A percentile compares a stretch with the other conserved stretches of the same genome.
Conservation (phyloP, 2,888 invertebrate species). For the Apamea crenata region DNA sequence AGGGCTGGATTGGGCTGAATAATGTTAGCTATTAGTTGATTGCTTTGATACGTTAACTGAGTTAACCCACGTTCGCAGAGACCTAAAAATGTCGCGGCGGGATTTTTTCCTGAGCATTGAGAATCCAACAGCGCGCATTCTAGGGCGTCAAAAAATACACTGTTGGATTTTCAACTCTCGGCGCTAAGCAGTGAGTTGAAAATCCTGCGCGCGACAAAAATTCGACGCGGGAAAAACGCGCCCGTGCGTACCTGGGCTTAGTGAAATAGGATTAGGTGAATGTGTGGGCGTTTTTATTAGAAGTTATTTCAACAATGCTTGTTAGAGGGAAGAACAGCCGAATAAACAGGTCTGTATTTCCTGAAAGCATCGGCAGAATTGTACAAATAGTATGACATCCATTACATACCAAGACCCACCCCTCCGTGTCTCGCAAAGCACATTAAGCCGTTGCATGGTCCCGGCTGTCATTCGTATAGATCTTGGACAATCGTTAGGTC, state of each 20-base stretch:
- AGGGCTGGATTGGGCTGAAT: slow-evolving; percentile 30
- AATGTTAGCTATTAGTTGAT: slow-evolving; percentile 50
- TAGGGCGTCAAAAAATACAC: too few relatives aligned
- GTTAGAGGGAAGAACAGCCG: background rate
- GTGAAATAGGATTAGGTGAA: slow-evolving; percentile 30
- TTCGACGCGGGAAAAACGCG: background rate
- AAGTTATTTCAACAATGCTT: slow-evolving; percentile 8
- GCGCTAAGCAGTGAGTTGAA: background rate
- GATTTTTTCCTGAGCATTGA: background rate
- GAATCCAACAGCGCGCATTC: too few relatives aligned
- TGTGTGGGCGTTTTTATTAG: slow-evolving; percentile 12
- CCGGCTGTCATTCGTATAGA: background rate
- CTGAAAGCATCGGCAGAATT: background rate
- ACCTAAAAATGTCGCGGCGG: background rate
- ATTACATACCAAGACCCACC: background rate
- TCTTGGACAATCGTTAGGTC: background rate
- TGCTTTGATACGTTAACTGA: slow-evolving; percentile 43
- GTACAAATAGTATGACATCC: background rate
- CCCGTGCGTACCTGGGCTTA: background rate
- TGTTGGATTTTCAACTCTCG: background rate
- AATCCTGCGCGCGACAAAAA: background rate
- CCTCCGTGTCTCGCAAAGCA: background rate
- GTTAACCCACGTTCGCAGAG: background rate
- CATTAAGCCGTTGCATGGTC: too few relatives aligned
- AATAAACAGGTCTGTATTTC: background rate